These are phyloP conservation scores for Acanthosoma haemorrhoidale DNA, from an alignment of 2,888 invertebrate species.

Conservation along the genomic window DNA sequence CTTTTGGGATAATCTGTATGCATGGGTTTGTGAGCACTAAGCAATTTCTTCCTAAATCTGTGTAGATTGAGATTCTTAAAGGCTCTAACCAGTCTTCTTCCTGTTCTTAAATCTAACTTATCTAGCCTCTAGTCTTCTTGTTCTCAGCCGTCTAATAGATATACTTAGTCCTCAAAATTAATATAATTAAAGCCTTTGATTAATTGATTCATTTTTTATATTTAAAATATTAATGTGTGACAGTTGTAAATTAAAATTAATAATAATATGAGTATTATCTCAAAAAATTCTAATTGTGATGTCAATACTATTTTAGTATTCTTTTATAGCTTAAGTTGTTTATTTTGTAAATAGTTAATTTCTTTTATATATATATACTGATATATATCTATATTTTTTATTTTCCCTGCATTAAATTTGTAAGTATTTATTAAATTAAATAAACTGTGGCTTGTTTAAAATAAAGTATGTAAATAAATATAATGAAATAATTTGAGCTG, in stretches of 20 bases:
- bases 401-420: not conserved
- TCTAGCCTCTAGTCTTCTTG: constrained; percentile 7
- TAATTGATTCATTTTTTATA: constrained; percentile 1
- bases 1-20: not conserved
- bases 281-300: not conserved
- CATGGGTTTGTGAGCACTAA: not conserved
- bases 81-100: not conserved
- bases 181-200: constrained; percentile 1
- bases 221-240: not conserved
- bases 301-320: not conserved
- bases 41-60: not conserved
- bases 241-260: not conserved
- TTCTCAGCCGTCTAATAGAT: constrained; percentile 9
- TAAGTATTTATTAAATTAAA: not conserved
- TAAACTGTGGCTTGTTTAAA: not conserved
- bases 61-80: not conserved
- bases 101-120: not conserved
- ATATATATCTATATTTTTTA: constrained; percentile 11
- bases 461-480: not conserved
- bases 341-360: constrained; percentile 9
- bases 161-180: not conserved
- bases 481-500: not conserved
- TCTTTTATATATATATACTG: not conserved
- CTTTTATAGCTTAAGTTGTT: constrained; percentile 5
- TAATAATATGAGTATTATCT: not conserved